phyloP scores from a whole-genome alignment of 2,113 vertebrate species.

The Ptyas mucosa region DNA sequence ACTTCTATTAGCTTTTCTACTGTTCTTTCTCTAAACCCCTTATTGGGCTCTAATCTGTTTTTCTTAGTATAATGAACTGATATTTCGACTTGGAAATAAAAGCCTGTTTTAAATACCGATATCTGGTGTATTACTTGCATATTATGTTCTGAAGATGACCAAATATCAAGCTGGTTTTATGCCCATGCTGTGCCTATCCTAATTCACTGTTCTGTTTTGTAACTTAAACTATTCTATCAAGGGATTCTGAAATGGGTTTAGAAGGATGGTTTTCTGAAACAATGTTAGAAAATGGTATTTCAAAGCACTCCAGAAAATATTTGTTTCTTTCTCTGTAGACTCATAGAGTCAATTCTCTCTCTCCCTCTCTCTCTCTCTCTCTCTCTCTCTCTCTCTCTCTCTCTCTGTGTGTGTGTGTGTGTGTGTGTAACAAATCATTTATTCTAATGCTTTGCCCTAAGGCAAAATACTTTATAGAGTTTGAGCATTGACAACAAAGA shows the following conservation, averaged over 20 bases:
- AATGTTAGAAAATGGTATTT: not conserved
- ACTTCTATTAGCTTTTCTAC: not conserved
- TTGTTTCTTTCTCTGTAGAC: constrained; percentile 4
- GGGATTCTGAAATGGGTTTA: constrained; percentile 1
- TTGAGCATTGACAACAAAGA: constrained; percentile 7
- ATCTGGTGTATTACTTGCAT: not conserved
- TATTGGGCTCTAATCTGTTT: not conserved
- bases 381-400: too few species aligned
- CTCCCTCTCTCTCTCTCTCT: too few species aligned
- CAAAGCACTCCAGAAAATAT: constrained; percentile 13
- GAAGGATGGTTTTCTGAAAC: not conserved
- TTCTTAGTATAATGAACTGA: not conserved
- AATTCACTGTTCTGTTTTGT: not conserved
- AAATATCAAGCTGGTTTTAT: not conserved
- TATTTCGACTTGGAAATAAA: not conserved
- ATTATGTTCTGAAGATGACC: not conserved
- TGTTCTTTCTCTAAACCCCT: not conserved
- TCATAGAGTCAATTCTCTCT: not conserved
- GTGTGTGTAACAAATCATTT: not conserved
- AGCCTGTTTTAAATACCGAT: not conserved
- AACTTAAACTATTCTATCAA: not conserved
- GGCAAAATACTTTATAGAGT: constrained; percentile 9
- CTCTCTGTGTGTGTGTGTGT: not conserved
- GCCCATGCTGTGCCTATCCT: not conserved
- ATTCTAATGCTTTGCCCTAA: constrained; percentile 10